Evolutionary conservation across 2,888 invertebrate species (phyloP).

Genomic region (Leucophenga maculata): DNA sequence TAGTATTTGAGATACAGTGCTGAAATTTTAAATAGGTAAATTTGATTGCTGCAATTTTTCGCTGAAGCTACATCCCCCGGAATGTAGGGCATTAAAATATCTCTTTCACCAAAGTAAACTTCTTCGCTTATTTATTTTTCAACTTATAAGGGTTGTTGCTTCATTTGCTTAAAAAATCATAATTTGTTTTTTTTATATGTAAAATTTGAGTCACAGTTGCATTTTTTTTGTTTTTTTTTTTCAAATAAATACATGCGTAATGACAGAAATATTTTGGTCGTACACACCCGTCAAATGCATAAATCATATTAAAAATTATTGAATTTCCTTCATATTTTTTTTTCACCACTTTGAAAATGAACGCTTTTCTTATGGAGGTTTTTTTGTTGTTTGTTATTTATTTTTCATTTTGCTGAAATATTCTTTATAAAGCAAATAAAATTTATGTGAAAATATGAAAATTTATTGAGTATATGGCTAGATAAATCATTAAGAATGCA

Average conservation of each 20-base stretch:
- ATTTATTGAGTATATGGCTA: not conserved
- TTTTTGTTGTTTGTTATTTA: conserved; percentile 1
- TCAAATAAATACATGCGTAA: conserved; percentile 9
- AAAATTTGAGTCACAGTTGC: conserved; percentile 4
- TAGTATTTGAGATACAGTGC: too few species aligned
- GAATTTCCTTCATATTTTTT: not conserved
- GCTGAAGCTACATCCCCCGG: too few species aligned
- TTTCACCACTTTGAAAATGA: not conserved
- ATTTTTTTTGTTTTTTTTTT: not conserved
- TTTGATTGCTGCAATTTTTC: too few species aligned
- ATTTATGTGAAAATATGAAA: not conserved
- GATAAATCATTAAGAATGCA: conserved; percentile 15
- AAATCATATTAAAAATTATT: conserved; percentile 3
- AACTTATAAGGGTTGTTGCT: not conserved
- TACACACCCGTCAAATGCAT: conserved; percentile 5
- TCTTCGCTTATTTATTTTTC: too few species aligned
- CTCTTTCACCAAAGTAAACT: too few species aligned
- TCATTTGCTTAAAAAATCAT: not conserved
- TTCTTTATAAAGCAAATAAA: not conserved
- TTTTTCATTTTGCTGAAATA: conserved; percentile 5
- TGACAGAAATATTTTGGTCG: conserved; percentile 18
- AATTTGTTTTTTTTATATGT: conserved; percentile 1
- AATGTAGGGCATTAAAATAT: too few species aligned
- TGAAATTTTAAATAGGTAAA: too few species aligned
- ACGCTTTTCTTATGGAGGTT: not conserved